These are phyloP conservation scores for Drosophila sp. DNA, from an alignment of 1,140 invertebrate species.

Conservation along the genomic window DNA sequence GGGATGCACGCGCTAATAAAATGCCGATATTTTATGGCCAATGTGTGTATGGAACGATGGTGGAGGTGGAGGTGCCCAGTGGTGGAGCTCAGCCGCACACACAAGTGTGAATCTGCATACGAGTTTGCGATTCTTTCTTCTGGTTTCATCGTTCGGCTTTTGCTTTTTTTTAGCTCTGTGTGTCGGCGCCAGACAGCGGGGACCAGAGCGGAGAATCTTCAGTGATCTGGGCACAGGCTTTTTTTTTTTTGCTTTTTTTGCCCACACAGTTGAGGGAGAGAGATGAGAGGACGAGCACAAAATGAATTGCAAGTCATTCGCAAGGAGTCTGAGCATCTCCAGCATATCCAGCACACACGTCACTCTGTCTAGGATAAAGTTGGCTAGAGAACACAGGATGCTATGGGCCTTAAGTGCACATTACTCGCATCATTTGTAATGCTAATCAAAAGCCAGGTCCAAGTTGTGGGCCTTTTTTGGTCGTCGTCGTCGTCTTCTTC, in stretches of 20 bases:
- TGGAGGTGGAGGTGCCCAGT: slow-evolving; percentile 17
- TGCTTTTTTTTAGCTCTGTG: neutral
- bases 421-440: slow-evolving; percentile 81
- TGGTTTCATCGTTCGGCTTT: neutral
- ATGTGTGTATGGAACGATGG: slow-evolving; percentile 1
- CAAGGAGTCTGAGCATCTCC: slow-evolving; percentile 32
- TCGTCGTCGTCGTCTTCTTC: slow-evolving; percentile 17
- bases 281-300: slow-evolving; percentile 50
- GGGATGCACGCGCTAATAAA: slow-evolving; percentile 81
- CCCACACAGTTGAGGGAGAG: slow-evolving; percentile 50
- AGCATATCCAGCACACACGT: slow-evolving; percentile 78
- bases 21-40: slow-evolving; percentile 80
- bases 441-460: slow-evolving; percentile 65
- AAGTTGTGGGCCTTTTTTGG: neutral
- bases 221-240: slow-evolving; percentile 1
- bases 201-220: slow-evolving; percentile 21
- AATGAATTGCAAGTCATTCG: slow-evolving; percentile 80
- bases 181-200: slow-evolving; percentile 45
- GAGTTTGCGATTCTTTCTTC: slow-evolving; percentile 21
- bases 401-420: slow-evolving; percentile 70
- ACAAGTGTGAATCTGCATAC: slow-evolving; percentile 78
- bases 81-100: slow-evolving; percentile 11
- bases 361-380: slow-evolving; percentile 80
- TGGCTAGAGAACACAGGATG: slow-evolving; percentile 26
- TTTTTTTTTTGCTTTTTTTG: slow-evolving; percentile 9